phyloP scores from a whole-genome alignment of 2,797 vertebrate species.

The Eulemur albifrons region DNA sequence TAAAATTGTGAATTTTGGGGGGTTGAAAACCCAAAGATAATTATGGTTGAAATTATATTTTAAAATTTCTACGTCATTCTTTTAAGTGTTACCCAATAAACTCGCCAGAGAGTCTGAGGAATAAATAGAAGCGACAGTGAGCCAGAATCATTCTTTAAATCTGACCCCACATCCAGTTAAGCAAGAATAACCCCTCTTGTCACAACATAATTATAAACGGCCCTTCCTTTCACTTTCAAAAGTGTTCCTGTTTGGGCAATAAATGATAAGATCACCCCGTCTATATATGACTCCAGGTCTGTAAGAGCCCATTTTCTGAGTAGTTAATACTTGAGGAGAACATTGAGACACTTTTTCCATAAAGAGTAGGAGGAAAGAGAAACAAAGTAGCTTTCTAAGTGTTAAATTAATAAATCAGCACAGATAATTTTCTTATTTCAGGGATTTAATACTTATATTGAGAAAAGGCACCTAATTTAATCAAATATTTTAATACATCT shows the following conservation, averaged over 20 bases:
- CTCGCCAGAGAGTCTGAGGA: not conserved
- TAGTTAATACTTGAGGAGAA: not conserved
- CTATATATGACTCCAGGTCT: not conserved
- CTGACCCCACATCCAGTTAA: not conserved
- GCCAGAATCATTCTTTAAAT: not conserved
- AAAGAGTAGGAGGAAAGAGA: not conserved
- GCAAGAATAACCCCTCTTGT: not conserved
- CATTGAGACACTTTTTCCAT: not conserved
- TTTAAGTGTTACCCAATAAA: not conserved
- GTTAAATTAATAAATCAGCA: not conserved
- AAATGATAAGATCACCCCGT: not conserved
- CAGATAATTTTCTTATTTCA: not conserved
- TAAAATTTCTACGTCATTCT: not conserved
- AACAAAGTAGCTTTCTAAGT: not conserved
- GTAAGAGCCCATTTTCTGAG: not conserved
- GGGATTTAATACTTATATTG: not conserved
- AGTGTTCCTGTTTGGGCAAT: not conserved
- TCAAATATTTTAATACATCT: not conserved
- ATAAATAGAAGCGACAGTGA: not conserved
- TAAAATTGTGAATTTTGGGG: not conserved
- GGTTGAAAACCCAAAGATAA: not conserved
- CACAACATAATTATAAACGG: not conserved
- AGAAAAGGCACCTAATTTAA: not conserved
- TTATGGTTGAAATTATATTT: not conserved
- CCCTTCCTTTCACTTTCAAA: not conserved